phyloP scores from a whole-genome alignment of 1,140 invertebrate species.

The Sesamia nonagrioides region DNA sequence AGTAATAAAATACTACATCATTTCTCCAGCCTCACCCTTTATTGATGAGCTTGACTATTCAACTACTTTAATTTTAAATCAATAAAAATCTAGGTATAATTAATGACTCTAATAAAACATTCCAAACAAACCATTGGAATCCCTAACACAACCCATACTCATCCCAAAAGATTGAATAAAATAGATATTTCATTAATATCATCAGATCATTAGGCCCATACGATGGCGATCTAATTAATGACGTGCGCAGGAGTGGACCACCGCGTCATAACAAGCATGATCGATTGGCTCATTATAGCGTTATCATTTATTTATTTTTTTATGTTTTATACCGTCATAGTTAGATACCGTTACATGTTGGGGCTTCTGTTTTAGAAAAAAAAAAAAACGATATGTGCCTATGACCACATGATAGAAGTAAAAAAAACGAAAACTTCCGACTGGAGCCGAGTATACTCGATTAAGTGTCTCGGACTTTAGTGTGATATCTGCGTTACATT shows the following conservation, averaged over 20 bases:
- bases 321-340: background rate
- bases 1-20: no score
- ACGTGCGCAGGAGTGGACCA: slow-evolving; percentile 50
- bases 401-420: no score
- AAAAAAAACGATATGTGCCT: no score
- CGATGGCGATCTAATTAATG: slow-evolving; percentile 63
- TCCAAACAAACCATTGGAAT: background rate
- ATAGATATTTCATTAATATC: slow-evolving; percentile 50
- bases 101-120: background rate
- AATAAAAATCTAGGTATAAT: background rate
- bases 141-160: background rate
- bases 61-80: background rate
- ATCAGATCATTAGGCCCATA: slow-evolving; percentile 57
- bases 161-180: slow-evolving; percentile 15
- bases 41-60: no score
- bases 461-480: no score
- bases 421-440: no score
- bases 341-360: no score
- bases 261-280: slow-evolving; percentile 65
- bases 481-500: no score
- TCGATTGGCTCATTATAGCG: slow-evolving; percentile 55
- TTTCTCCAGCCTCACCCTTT: no score
- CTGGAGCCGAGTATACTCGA: no score
- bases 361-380: background rate
- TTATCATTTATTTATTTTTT: slow-evolving; percentile 50